These are phyloP conservation scores for Himalopsyche japonica DNA, from an alignment of 2,888 invertebrate genomes.

Conservation along the genomic window DNA sequence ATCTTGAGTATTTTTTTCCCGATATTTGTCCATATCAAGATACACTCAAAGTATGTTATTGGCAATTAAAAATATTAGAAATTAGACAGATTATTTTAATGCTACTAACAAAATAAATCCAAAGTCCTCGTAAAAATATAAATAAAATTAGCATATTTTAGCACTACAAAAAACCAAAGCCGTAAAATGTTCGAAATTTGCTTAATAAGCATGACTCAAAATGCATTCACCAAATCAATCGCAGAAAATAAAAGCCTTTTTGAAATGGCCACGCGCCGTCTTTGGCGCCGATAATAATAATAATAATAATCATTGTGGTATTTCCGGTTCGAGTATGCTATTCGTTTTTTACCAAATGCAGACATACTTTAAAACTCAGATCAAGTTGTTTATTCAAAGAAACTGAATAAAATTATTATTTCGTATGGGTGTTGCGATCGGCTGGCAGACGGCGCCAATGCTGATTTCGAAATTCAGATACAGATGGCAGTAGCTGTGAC, in stretches of 20 bases:
- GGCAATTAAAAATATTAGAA: too few relatives aligned
- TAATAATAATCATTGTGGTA: not conserved
- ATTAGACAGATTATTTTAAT: too few relatives aligned
- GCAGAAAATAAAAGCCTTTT: not conserved
- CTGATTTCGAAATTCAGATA: not conserved
- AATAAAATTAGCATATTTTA: too few relatives aligned
- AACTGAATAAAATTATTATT: constrained; percentile 1
- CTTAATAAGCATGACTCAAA: too few relatives aligned
- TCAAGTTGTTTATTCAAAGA: not conserved
- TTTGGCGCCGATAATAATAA: not conserved
- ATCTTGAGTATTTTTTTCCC: too few relatives aligned
- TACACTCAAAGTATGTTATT: too few relatives aligned
- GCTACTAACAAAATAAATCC: too few relatives aligned
- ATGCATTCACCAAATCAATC: too few relatives aligned
- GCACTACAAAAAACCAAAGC: too few relatives aligned
- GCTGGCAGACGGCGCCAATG: not conserved
- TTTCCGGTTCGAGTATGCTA: not conserved
- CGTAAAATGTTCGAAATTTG: too few relatives aligned
- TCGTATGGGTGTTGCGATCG: not conserved
- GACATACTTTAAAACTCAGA: not conserved
- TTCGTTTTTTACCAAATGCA: constrained; percentile 1
- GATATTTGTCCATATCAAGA: too few relatives aligned
- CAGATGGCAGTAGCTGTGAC: not conserved
- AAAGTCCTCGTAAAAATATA: too few relatives aligned
- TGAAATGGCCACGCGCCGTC: not conserved